Conservation (phyloP, 1,140 invertebrate species). For the Aphaenogaster rudis region DNA sequence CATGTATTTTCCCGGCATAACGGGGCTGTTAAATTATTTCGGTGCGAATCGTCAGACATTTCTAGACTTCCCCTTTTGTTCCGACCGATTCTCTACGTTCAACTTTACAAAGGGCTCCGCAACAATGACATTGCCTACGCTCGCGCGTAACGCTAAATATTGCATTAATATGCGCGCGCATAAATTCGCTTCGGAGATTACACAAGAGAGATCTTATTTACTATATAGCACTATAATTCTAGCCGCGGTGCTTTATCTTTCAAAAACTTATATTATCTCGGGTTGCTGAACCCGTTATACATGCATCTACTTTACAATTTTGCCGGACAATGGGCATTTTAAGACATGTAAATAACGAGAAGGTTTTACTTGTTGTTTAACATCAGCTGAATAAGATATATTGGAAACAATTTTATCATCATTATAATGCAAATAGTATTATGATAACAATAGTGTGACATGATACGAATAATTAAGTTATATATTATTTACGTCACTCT, state of each 20-base stretch:
- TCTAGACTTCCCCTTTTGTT: background rate
- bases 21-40: background rate
- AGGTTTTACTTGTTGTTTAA: background rate
- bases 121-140: constrained; percentile 8
- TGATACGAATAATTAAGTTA: background rate
- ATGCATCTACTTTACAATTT: constrained; percentile 6
- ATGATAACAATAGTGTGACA: background rate
- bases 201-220: background rate
- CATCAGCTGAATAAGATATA: background rate
- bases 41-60: background rate
- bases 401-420: background rate
- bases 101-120: background rate
- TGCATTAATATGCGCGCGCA: constrained; percentile 15
- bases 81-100: background rate
- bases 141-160: constrained; percentile 7
- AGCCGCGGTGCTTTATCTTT: background rate
- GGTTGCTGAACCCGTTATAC: background rate
- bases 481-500: background rate
- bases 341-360: background rate
- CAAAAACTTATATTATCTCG: constrained; percentile 4
- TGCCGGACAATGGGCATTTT: constrained; percentile 1
- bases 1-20: background rate
- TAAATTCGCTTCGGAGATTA: constrained; percentile 9
- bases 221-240: background rate
- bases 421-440: background rate